Conservation (phyloP, 2,888 invertebrate genomes). For the Ophraella communa region DNA sequence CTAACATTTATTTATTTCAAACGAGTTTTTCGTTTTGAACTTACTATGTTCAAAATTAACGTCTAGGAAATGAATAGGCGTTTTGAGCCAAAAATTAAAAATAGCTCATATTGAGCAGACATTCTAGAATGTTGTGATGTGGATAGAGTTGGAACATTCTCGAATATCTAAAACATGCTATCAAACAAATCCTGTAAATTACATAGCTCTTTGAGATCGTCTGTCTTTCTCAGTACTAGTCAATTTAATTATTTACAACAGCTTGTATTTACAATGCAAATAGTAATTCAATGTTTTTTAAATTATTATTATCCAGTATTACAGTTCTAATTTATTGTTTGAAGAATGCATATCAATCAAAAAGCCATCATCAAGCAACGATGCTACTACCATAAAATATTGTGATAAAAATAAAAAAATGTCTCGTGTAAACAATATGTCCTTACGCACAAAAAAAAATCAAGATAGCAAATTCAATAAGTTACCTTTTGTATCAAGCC, state of each 20-base stretch:
- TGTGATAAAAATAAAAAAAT: constrained; percentile 42
- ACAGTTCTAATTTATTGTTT: constrained; percentile 20
- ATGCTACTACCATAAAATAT: constrained; percentile 19
- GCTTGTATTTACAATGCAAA: constrained; percentile 10
- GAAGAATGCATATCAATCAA: constrained; percentile 26
- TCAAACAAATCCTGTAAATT: constrained; percentile 40
- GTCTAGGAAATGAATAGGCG: constrained; percentile 1
- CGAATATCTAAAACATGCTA: constrained; percentile 41
- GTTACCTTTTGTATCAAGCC: constrained; percentile 50
- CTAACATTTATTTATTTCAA: constrained; percentile 14
- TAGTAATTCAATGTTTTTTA: constrained; percentile 17
- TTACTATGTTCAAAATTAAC: constrained; percentile 12
- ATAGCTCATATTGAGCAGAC: constrained; percentile 51
- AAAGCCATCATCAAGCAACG: constrained; percentile 15
- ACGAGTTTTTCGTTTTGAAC: constrained; percentile 6
- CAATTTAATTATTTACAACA: constrained; percentile 36
- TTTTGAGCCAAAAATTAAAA: constrained; percentile 20
- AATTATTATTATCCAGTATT: constrained; percentile 29
- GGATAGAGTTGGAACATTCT: constrained; percentile 28
- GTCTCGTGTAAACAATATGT: constrained; percentile 29
- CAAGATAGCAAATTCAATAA: constrained; percentile 46
- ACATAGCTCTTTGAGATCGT: constrained; percentile 37
- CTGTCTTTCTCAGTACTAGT: constrained; percentile 44
- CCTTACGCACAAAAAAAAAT: constrained; percentile 28
- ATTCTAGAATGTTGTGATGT: constrained; percentile 48